Evolutionary conservation across 2,888 invertebrate species (phyloP), one percentile per base, ranked within the genome.

Genomic region (Andrena chrysosceles): DNA sequence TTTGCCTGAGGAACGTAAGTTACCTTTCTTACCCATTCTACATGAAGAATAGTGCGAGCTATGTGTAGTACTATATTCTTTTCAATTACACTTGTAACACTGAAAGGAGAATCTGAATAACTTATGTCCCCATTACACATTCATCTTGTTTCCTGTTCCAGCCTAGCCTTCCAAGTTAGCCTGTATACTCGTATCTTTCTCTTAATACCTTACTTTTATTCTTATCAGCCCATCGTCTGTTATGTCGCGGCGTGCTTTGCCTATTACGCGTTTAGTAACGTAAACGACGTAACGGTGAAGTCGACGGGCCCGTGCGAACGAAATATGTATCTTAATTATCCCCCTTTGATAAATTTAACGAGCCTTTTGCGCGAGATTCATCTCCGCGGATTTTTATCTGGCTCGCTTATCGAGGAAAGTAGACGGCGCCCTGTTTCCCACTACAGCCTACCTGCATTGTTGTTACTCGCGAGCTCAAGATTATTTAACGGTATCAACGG

Each of bases 291-390:
- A 81, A 79, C 80, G 80, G 80, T 72, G 79, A 81, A 72, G 6
- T 20, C 63, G 54, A 68, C 71, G 16, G 54, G 23, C 67, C 56
- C 79, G 72, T 81, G 81, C 69, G 81, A 81, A 81, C 74, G 49
- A 73, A 80, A 80, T 81, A 81, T 59, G 75, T 75, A 75, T 75
- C 75, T 82, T 82, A 82, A 82, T 75, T 75, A 81, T 71, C 49
- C 83, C 10, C 49, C 42, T 82, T 75, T 82, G 83, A 74, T 77
- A 71, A 83, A 68, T 77, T 70, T 77, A 77, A 82, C 70, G 77
- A 82, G 82, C 35, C 42, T n/a, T 60, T 77, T 48, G 69, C 67
- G 54, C 49, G 59, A 83, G 76, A 77, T 72, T 67, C 67, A 81
- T 69, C 81, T 48, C 48, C 48, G 74, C 81, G 64, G 48, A 80